Conservation (phyloP, 2,113 vertebrate species). For the Daboia siamensis region DNA sequence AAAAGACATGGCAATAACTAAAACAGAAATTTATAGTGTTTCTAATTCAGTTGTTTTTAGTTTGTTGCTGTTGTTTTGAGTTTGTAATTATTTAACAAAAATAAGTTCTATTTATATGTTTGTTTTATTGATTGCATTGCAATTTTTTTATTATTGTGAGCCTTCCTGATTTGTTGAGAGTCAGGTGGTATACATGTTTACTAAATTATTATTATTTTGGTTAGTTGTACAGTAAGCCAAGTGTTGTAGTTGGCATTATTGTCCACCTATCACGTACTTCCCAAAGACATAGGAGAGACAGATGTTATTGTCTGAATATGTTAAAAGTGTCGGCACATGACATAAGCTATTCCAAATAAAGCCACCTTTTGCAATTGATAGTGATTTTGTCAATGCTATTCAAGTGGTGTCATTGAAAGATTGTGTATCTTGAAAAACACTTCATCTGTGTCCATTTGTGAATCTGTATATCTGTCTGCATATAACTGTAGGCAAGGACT, state of each 20-base stretch:
- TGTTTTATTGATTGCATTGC: background rate
- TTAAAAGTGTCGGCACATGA: background rate
- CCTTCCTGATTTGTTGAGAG: background rate
- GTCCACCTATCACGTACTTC: background rate
- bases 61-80: background rate
- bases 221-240: background rate
- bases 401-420: background rate
- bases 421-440: background rate
- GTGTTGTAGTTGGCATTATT: background rate
- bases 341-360: background rate
- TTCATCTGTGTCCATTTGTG: background rate
- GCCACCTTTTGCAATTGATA: background rate
- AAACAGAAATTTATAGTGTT: background rate
- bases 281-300: background rate
- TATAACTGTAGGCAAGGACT: background rate
- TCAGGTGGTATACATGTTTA: background rate
- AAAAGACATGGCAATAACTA: background rate
- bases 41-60: background rate
- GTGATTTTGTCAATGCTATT: background rate
- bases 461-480: background rate
- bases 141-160: background rate
- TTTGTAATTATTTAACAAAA: background rate
- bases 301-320: background rate
- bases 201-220: background rate
- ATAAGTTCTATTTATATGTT: background rate